Percentiles rank a stretch among this genome's conserved stretches.
These are phyloP conservation scores for Marmota monax DNA, from an alignment of 2,113 vertebrate genomes.

Conservation along the genomic window DNA sequence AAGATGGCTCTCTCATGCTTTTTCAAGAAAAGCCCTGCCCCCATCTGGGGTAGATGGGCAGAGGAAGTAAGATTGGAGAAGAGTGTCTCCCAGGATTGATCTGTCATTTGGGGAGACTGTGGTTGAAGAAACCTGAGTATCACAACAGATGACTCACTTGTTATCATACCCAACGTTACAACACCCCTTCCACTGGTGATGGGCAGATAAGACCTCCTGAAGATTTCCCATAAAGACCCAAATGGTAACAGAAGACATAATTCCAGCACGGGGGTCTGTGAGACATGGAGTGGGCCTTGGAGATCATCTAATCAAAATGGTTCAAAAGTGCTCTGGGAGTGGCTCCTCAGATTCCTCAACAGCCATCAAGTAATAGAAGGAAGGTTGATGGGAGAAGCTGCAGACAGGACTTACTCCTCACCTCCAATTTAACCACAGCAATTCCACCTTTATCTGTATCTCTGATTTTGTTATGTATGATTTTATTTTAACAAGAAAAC, in stretches of 20 bases:
- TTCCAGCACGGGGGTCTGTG: background rate
- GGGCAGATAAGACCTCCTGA: background rate
- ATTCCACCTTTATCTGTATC: background rate
- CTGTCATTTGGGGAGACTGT: background rate
- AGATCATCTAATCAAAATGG: background rate
- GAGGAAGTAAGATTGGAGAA: background rate
- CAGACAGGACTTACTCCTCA: background rate
- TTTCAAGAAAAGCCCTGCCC: background rate
- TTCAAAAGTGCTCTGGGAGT: too few relatives aligned
- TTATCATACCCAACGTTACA: background rate
- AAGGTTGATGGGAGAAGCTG: background rate
- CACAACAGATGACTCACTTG: background rate
- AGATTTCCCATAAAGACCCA: background rate
- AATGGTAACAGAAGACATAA: background rate
- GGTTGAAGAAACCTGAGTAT: background rate
- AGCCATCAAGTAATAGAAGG: background rate
- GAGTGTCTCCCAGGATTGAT: background rate
- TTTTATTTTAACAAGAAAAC: constrained; percentile 35
- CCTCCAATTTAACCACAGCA: background rate
- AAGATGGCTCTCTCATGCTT: background rate
- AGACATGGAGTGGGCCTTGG: background rate
- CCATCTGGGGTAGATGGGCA: background rate
- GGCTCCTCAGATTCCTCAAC: background rate
- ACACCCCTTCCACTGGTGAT: background rate
- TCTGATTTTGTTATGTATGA: background rate